A percentile compares a stretch with the other conserved stretches of the same genome.
Evolutionary conservation across 2,113 vertebrate species (phyloP).

Genomic region (Lagopus muta): DNA sequence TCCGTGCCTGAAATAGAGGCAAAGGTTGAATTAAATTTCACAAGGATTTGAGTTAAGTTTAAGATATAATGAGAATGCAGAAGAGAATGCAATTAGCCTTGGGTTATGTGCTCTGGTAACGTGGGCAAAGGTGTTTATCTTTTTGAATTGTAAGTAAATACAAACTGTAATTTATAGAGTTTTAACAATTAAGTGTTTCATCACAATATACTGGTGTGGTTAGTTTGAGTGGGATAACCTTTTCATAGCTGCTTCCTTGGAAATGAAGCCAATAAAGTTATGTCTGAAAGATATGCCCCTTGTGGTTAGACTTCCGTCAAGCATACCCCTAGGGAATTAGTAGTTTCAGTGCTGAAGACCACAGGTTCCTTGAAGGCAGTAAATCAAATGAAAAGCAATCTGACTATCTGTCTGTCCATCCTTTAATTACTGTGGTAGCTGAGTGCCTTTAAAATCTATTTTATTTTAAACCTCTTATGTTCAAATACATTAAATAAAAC

Average conservation of each 20-base stretch:
- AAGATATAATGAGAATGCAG: conserved; percentile 4
- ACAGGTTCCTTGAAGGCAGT: neutral
- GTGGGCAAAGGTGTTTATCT: neutral
- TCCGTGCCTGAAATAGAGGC: neutral
- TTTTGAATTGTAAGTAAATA: conserved; percentile 26
- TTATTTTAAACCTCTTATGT: conserved; percentile 1
- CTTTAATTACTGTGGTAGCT: neutral
- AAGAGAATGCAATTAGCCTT: conserved; percentile 21
- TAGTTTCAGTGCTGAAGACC: neutral
- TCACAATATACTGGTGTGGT: neutral
- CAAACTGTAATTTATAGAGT: neutral
- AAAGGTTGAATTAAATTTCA: conserved; percentile 32
- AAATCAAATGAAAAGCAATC: neutral
- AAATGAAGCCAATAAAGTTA: conserved; percentile 35
- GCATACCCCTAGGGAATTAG: neutral
- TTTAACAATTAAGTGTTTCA: conserved; percentile 38
- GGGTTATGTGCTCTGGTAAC: neutral
- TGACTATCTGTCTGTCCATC: conserved; percentile 1
- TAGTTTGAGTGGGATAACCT: conserved; percentile 33
- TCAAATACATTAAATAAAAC: conserved; percentile 22
- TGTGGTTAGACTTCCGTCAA: conserved; percentile 12
- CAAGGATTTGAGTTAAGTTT: conserved; percentile 39
- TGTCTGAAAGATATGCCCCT: conserved; percentile 27
- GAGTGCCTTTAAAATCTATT: conserved; percentile 14
- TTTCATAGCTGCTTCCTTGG: conserved; percentile 51